Conservation (phyloP, 2,888 invertebrate species). For the Ethmia dodecea region DNA sequence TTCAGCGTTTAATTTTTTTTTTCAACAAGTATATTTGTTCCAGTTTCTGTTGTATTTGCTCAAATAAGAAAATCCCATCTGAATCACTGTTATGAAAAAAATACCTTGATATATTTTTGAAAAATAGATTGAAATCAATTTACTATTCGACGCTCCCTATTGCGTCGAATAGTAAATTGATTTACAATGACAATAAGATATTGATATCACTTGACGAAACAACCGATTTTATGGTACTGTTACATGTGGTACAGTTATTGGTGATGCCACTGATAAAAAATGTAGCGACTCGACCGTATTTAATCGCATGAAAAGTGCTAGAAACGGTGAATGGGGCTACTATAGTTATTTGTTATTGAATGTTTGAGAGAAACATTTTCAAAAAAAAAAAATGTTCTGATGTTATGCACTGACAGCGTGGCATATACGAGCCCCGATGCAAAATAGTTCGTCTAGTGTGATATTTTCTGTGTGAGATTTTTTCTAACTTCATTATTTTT, state of each 20-base stretch:
- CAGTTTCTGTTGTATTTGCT: slow-evolving; percentile 5
- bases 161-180: too few relatives aligned
- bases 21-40: slow-evolving; percentile 8
- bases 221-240: slow-evolving; percentile 2
- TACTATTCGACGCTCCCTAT: too few relatives aligned
- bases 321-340: slow-evolving; percentile 4
- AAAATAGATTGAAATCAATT: slow-evolving; percentile 2
- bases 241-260: slow-evolving; percentile 6
- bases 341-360: too few relatives aligned
- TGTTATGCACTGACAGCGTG: too few relatives aligned
- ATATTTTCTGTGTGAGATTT: too few relatives aligned
- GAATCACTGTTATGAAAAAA: slow-evolving; percentile 3
- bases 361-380: too few relatives aligned
- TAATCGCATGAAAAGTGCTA: slow-evolving; percentile 1
- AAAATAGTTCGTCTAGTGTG: too few relatives aligned
- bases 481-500: too few relatives aligned
- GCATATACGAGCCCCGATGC: too few relatives aligned
- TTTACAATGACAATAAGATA: slow-evolving; percentile 3
- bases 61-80: slow-evolving; percentile 3
- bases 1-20: slow-evolving; percentile 4
- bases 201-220: slow-evolving; percentile 7
- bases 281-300: slow-evolving; percentile 4
- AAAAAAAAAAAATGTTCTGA: too few relatives aligned
- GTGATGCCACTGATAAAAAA: slow-evolving; percentile 4
- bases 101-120: slow-evolving; percentile 5